Percentiles rank a stretch among this genome's conserved stretches.
Evolutionary conservation across 2,797 vertebrate genomes (phyloP).

Genomic region (Gallirallus australis): DNA sequence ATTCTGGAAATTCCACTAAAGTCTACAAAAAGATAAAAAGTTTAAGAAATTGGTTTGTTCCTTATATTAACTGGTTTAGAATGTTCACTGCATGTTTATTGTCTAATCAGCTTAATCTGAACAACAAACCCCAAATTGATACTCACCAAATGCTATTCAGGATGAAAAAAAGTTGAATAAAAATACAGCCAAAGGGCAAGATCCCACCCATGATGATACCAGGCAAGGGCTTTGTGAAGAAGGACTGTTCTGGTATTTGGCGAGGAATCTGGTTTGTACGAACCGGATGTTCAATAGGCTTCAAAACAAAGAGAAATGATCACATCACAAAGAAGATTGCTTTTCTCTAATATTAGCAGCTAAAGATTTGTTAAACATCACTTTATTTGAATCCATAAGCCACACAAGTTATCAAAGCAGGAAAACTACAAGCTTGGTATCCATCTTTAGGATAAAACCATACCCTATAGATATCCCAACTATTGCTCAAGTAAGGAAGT

Average conservation of each 20-base stretch:
- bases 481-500: neutral
- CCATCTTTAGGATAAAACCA: neutral
- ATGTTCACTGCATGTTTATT: neutral
- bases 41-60: neutral
- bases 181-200: constrained; percentile 92
- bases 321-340: neutral
- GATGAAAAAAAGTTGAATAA: constrained; percentile 94
- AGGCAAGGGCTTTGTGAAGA: constrained; percentile 89
- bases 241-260: constrained; percentile 88
- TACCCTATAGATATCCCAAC: neutral
- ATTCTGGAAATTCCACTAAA: neutral
- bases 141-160: constrained; percentile 93
- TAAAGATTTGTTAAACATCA: neutral
- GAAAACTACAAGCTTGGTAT: neutral
- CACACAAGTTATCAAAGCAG: neutral
- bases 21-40: neutral
- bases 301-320: neutral
- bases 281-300: constrained; percentile 90
- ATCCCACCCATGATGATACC: constrained; percentile 91
- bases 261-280: constrained; percentile 90
- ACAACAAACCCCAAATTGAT: neutral
- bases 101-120: neutral
- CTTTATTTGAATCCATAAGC: neutral
- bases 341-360: neutral
- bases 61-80: neutral